Percentiles rank a stretch among this genome's conserved stretches.
Conservation (phyloP, 1,140 invertebrate genomes). For the Rhynchophorus ferrugineus region DNA sequence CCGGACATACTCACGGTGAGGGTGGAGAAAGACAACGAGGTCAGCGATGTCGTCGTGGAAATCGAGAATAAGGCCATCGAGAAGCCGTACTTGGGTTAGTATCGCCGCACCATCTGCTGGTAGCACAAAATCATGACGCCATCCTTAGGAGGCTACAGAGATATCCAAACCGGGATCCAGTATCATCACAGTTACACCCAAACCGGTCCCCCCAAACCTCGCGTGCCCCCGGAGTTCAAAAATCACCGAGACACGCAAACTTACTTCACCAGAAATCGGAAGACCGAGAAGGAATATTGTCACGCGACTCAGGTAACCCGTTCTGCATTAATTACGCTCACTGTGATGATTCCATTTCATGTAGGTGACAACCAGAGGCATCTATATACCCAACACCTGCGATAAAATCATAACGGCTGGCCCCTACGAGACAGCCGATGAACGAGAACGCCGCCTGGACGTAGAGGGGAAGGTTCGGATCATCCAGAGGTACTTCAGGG, state of each 20-base stretch:
- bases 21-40: slow-evolving; percentile 40
- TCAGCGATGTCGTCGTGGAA: slow-evolving; percentile 50
- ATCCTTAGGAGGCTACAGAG: slow-evolving; percentile 51
- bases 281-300: slow-evolving; percentile 44
- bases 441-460: slow-evolving; percentile 44
- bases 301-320: slow-evolving; percentile 46
- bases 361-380: slow-evolving; percentile 44
- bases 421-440: slow-evolving; percentile 49
- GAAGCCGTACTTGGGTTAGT: slow-evolving; percentile 50
- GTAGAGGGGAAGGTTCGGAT: slow-evolving; percentile 46
- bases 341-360: too few relatives aligned
- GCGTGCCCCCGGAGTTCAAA: slow-evolving; percentile 43
- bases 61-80: slow-evolving; percentile 47
- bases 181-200: slow-evolving; percentile 59
- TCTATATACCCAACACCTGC: slow-evolving; percentile 48
- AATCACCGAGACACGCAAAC: slow-evolving; percentile 53
- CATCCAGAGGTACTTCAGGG: slow-evolving; percentile 47
- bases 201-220: slow-evolving; percentile 49
- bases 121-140: too few relatives aligned
- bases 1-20: slow-evolving; percentile 49
- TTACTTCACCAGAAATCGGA: slow-evolving; percentile 40
- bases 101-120: neutral
- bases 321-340: too few relatives aligned
- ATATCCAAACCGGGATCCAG: slow-evolving; percentile 47
- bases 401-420: slow-evolving; percentile 49